phyloP scores from a whole-genome alignment of 2,113 vertebrate genomes.

The Spea multiplicata region DNA sequence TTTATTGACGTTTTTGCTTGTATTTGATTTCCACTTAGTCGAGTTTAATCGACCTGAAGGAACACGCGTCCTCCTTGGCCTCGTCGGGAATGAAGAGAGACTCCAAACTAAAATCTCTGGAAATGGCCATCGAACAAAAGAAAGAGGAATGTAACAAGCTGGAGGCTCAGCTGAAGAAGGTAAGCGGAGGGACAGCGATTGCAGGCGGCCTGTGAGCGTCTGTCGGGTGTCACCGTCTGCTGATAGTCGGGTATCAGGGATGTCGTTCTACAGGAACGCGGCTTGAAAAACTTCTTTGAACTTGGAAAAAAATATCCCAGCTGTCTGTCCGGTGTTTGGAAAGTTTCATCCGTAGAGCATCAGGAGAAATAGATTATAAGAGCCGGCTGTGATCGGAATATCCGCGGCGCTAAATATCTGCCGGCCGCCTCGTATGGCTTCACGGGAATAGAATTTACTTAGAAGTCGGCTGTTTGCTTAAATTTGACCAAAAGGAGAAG shows the following conservation, averaged over 20 bases:
- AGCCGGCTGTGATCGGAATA: too few species aligned
- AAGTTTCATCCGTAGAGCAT: background rate
- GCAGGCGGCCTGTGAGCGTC: constrained; percentile 2
- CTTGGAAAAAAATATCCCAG: constrained; percentile 54
- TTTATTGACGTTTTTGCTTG: background rate
- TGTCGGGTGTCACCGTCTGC: constrained; percentile 54
- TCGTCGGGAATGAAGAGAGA: constrained; percentile 95
- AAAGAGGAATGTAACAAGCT: constrained; percentile 99
- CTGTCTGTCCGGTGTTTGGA: constrained; percentile 51
- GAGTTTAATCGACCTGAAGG: constrained; percentile 95
- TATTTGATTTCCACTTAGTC: constrained; percentile 69
- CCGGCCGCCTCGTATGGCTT: too few species aligned
- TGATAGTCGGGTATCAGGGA: constrained; percentile 57
- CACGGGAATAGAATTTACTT: too few species aligned
- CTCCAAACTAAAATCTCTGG: constrained; percentile 96
- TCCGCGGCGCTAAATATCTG: too few species aligned
- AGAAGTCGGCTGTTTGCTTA: too few species aligned
- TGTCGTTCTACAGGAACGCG: constrained; percentile 51
- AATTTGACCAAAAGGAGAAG: too few species aligned
- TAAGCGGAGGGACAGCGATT: constrained; percentile 58
- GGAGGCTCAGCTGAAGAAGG: constrained; percentile 93
- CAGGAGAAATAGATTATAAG: too few species aligned
- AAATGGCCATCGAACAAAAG: constrained; percentile 98
- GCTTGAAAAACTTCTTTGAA: constrained; percentile 53
- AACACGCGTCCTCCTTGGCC: constrained; percentile 93